A percentile compares a stretch with the other conserved stretches of the same genome.
phyloP scores from a whole-genome alignment of 2,113 vertebrate species.

The Galemys pyrenaicus region DNA sequence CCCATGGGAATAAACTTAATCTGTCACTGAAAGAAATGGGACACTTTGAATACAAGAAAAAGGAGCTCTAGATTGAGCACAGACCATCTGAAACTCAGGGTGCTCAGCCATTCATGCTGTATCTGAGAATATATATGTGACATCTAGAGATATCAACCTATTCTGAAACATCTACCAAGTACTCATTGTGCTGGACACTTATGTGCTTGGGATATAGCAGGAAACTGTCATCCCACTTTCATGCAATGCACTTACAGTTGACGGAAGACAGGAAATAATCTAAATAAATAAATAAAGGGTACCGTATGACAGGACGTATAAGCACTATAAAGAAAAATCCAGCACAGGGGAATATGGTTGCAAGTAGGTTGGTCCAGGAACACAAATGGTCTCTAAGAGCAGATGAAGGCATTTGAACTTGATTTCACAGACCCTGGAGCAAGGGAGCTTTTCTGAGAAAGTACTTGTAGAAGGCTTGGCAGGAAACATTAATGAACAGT shows the following conservation, averaged over 20 bases:
- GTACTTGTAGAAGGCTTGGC: background rate
- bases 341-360: fast-evolving
- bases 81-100: background rate
- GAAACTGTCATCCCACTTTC: background rate
- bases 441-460: background rate
- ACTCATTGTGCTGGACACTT: background rate
- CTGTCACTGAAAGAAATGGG: no score
- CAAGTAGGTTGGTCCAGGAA: background rate
- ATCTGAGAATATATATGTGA: no score
- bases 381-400: background rate
- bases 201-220: fast-evolving
- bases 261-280: background rate
- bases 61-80: background rate
- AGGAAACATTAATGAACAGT: background rate
- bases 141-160: no score
- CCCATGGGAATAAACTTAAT: background rate
- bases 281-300: background rate
- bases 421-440: background rate
- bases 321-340: background rate
- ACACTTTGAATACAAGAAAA: background rate
- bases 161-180: background rate
- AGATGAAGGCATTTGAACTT: background rate
- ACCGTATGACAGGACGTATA: background rate
- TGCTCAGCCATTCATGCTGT: background rate
- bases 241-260: fast-evolving